Evolutionary conservation across 1,140 invertebrate genomes (phyloP), one percentile per base, ranked within the genome.

Genomic region (Drosophila ercepeae): DNA sequence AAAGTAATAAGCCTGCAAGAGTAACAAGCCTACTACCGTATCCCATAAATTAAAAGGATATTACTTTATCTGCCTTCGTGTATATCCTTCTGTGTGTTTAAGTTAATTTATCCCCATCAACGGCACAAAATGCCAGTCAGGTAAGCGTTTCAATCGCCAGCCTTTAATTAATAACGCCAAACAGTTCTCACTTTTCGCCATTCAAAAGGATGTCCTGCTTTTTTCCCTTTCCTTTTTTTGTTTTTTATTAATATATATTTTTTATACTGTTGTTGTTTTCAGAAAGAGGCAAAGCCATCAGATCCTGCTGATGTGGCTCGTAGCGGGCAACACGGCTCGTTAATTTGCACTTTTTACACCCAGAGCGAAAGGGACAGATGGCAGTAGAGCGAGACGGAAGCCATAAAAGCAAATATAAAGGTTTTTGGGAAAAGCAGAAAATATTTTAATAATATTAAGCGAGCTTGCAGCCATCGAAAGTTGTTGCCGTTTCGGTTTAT

Each of bases 81-180:
- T 58, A 39, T 39, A 46, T 39, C 32, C 9, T 14, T 13, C 21
- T 34, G 29, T 21, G 25, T 27, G 23, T 61, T 65, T 48, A 59
- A 65, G 57, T 65, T 65, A 65, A 65, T 65, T 49, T 63, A 65
- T 53, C 27, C 21, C 39, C 60, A 29, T 55, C 65, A 42, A 18
- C 13, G 25, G 16, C 18, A 4, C 32, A 44, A 57, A 70, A 71
- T 51, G 54, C 29, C 67, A 61, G 46, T 49, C 55, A 51, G 42
- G 27, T 16, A 32, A 23, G 41, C 21, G 53, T 70, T 71, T 36
- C 54, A 71, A 11, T 50, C 23, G 32, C 32, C 32, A 42, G n/a
- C 34, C 44, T 52, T 78, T 78, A 78, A 78, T 78, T 78, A 74
- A 74, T 78, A 78, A 73, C 48, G 18, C 29, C 51, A 50, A 58